phyloP scores from a whole-genome alignment of 2,888 invertebrate species.

The Stomorhina lunata region DNA sequence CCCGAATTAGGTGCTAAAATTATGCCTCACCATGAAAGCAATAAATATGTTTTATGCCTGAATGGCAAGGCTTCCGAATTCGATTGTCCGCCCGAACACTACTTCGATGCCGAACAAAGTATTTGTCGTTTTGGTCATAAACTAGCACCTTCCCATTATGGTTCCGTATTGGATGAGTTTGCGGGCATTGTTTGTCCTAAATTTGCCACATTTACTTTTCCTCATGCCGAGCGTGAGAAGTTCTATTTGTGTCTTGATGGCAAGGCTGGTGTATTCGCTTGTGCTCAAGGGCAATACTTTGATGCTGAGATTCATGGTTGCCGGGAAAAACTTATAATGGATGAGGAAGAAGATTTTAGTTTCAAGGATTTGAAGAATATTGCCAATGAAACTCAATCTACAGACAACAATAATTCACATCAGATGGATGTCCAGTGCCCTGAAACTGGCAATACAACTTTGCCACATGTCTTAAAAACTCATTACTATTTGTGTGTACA shows the following conservation, averaged over 20 bases:
- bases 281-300: neutral
- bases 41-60: neutral
- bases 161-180: neutral
- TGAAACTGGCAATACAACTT: neutral
- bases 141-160: too few species aligned
- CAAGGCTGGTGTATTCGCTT: neutral
- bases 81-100: neutral
- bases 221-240: neutral
- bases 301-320: neutral
- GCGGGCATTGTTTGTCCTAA: neutral
- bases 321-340: neutral
- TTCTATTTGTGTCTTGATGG: neutral
- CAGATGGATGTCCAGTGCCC: neutral
- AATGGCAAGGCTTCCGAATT: neutral
- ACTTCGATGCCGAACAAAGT: neutral
- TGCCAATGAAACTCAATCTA: too few species aligned
- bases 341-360: neutral
- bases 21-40: neutral
- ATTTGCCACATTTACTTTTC: neutral
- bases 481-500: conserved; percentile 1
- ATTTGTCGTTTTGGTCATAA: neutral
- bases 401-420: too few species aligned
- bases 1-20: neutral
- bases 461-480: neutral
- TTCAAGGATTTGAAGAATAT: neutral